Base-by-base conservation (phyloP, 2,113 vertebrate species). In the Brachypodius melanocephalos region DNA sequence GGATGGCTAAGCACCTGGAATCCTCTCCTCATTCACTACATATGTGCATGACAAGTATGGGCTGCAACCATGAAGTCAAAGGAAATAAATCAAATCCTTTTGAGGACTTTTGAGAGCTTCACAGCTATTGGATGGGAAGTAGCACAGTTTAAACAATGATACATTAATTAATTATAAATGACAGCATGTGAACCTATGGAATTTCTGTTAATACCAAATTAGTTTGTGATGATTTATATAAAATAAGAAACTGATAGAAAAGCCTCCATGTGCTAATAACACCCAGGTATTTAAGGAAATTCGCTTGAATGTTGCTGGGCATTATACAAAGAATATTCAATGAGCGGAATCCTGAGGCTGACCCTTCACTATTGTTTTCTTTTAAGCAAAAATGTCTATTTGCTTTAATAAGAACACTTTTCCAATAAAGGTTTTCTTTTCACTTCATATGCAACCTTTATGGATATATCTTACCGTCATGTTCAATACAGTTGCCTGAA, bases 131-230 rank as follows among this genome's bases (percentile, higher is more conserved):
- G 43, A 89, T 72, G 38, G 48, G 29, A 45, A 89, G 16, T 52
- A 81, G 76, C 34, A 32, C 22, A 59, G 66, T 74, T 51, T 91
- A 94, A 88, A 90, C 74, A 55, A 58, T 24, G 21, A 57, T 16
- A 84, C 11, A 73, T 46, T 87, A 88, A 91, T 93, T 90, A 87
- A 63, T 75, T 76, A 32, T 61, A 89, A 82, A 95, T 49, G 49
- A 84, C 36, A 84, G 55, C 34, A 51, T 22, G 24, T 9, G 2
- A 87, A 84, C 21, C 72, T 45, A 29, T n/a, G 42, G 42, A 52
- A 38, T 81, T 95, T 90, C 40, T 17, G 62, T 73, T 92, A 85
- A 91, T 71, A 88, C 4, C 43, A 82, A 81, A 89, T 46, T 48
- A 92, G 6, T 51, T 80, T 36, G 34, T 52, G 76, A 63, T 34